phyloP scores from a whole-genome alignment of 53 echinoderm and acorn worm species.

The Echinarachnius parma region DNA sequence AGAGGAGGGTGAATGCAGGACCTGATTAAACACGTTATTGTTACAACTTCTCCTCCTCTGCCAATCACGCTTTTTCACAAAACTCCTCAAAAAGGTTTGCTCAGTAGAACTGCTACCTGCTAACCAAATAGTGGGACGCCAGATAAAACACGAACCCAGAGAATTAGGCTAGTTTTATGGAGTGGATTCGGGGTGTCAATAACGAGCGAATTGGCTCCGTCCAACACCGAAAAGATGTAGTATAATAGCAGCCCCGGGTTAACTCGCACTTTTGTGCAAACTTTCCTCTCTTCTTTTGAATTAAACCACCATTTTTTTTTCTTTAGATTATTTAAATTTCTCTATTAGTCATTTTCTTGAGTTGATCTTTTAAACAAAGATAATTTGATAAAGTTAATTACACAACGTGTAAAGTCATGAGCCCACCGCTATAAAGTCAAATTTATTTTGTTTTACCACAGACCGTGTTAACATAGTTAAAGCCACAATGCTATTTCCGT shows the following conservation, averaged over 20 bases:
- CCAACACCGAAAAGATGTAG: not conserved
- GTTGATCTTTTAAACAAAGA: too few species aligned
- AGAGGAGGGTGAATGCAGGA: not conserved
- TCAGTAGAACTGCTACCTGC: not conserved
- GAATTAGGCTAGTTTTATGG: constrained; percentile 22
- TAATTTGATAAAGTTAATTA: too few species aligned
- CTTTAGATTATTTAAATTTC: too few species aligned
- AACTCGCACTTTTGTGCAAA: constrained; percentile 17
- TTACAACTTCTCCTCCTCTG: constrained; percentile 35
- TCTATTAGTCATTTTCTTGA: too few species aligned
- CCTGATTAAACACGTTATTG: constrained; percentile 45
- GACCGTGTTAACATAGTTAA: too few species aligned
- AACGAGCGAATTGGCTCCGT: constrained; percentile 2
- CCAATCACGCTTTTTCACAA: constrained; percentile 9
- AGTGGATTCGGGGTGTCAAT: constrained; percentile 10
- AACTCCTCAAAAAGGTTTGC: not conserved
- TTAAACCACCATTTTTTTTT: constrained; percentile 4
- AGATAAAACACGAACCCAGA: too few species aligned
- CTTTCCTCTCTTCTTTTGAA: not conserved
- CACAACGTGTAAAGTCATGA: too few species aligned
- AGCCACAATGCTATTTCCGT: too few species aligned
- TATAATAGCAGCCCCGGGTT: constrained; percentile 11
- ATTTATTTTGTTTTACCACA: too few species aligned
- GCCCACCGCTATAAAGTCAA: too few species aligned
- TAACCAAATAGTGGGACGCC: too few species aligned